A percentile compares a stretch with the other conserved stretches of the same genome.
phyloP scores from a whole-genome alignment of 2,888 invertebrate species.

The Cataglyphis altisquamis region DNA sequence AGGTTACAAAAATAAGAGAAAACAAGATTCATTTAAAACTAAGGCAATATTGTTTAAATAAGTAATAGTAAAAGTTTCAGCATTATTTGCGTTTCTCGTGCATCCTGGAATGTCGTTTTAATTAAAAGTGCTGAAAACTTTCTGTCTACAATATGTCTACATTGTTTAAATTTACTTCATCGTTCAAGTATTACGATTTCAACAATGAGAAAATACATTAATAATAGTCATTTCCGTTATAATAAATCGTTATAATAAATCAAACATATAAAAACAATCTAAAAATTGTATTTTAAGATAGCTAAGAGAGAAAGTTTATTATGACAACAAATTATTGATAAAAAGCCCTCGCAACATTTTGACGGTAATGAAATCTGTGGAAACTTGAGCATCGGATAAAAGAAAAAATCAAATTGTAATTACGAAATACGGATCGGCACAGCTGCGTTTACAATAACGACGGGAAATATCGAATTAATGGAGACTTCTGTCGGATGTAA shows the following conservation, averaged over 20 bases:
- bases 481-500: constrained; percentile 37
- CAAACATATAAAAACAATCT: constrained; percentile 51
- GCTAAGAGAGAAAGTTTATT: too few relatives aligned
- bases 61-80: background rate
- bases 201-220: constrained; percentile 12
- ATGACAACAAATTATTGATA: constrained; percentile 37
- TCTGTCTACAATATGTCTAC: background rate
- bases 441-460: constrained; percentile 41
- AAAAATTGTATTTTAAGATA: constrained; percentile 7
- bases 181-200: background rate
- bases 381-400: constrained; percentile 9
- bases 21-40: background rate
- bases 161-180: background rate
- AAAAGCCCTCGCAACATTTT: constrained; percentile 30
- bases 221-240: constrained; percentile 19
- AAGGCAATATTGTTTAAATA: background rate
- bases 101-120: background rate
- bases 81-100: background rate
- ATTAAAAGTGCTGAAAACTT: background rate
- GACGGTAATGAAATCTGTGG: constrained; percentile 43
- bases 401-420: constrained; percentile 44
- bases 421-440: constrained; percentile 30
- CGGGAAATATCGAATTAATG: constrained; percentile 49
- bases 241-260: constrained; percentile 48
- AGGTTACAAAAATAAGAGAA: background rate